These are phyloP conservation scores for Pseudococcus viburni DNA, from an alignment of 2,888 invertebrate species.

Conservation along the genomic window DNA sequence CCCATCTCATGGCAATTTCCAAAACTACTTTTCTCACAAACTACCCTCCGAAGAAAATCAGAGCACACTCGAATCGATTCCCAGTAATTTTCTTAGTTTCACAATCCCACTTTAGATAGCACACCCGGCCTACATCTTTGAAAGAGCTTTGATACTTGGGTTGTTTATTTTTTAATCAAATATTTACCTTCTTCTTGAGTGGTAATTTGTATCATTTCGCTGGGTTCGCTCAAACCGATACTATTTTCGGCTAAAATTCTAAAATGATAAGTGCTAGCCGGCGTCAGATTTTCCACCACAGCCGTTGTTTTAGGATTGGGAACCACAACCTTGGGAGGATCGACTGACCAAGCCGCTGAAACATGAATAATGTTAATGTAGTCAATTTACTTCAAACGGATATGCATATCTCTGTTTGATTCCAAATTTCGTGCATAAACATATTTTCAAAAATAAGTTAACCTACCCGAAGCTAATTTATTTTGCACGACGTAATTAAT, in stretches of 20 bases:
- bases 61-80: background rate
- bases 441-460: background rate
- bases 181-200: conserved; percentile 83
- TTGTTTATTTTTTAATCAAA: background rate
- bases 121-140: background rate
- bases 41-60: background rate
- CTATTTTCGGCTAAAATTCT: conserved; percentile 91
- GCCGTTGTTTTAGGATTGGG: conserved; percentile 87
- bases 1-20: background rate
- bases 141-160: background rate
- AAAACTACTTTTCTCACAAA: background rate
- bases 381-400: background rate
- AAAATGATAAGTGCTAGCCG: conserved; percentile 89
- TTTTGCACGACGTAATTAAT: conserved; percentile 91
- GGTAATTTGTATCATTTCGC: conserved; percentile 87
- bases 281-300: conserved; percentile 85
- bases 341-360: conserved; percentile 85
- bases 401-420: background rate
- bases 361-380: conserved; percentile 61
- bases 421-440: background rate
- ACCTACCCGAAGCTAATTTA: conserved; percentile 73
- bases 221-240: conserved; percentile 88
- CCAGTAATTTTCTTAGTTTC: background rate
- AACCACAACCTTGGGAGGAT: conserved; percentile 85
- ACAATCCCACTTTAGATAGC: background rate